Evolutionary conservation across 2,888 invertebrate species (phyloP).

Genomic region (Iselma pallidipennis): DNA sequence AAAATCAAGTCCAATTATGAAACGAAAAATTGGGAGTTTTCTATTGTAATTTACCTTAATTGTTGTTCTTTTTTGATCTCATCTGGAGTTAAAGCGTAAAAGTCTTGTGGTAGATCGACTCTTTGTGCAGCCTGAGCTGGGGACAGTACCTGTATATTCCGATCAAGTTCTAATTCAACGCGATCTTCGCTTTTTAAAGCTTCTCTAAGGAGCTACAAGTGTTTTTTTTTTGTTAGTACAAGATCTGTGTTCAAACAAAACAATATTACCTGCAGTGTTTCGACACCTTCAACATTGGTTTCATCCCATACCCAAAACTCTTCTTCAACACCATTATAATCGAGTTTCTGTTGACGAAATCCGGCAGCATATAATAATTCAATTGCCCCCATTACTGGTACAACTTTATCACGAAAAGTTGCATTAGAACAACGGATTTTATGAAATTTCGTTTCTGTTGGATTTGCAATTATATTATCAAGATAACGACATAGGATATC

Average conservation of each 20-base stretch:
- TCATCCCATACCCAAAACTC: slow-evolving; percentile 70
- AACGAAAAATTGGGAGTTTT: background rate
- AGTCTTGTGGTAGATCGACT: slow-evolving; percentile 78
- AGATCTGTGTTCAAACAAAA: no score
- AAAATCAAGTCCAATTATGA: slow-evolving; percentile 25
- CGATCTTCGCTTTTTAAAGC: slow-evolving; percentile 79
- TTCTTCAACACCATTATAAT: slow-evolving; percentile 64
- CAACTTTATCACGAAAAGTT: slow-evolving; percentile 79
- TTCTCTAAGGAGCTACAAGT: slow-evolving; percentile 71
- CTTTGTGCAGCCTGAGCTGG: slow-evolving; percentile 73
- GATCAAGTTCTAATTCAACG: slow-evolving; percentile 81
- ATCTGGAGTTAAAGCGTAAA: slow-evolving; percentile 79
- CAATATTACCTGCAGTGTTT: slow-evolving; percentile 60
- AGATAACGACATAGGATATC: slow-evolving; percentile 87
- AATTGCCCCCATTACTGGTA: slow-evolving; percentile 75
- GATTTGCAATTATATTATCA: slow-evolving; percentile 85
- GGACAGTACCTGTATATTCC: slow-evolving; percentile 81
- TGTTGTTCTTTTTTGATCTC: slow-evolving; percentile 85
- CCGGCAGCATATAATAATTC: slow-evolving; percentile 85
- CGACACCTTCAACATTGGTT: slow-evolving; percentile 62
- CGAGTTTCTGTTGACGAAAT: slow-evolving; percentile 66
- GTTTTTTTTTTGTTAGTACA: no score
- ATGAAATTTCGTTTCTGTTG: slow-evolving; percentile 85
- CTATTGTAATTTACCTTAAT: slow-evolving; percentile 59
- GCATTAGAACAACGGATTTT: slow-evolving; percentile 85